These are phyloP conservation scores for Macrobrachium rosenbergii DNA, from an alignment of 1,140 invertebrate genomes.

Conservation along the genomic window DNA sequence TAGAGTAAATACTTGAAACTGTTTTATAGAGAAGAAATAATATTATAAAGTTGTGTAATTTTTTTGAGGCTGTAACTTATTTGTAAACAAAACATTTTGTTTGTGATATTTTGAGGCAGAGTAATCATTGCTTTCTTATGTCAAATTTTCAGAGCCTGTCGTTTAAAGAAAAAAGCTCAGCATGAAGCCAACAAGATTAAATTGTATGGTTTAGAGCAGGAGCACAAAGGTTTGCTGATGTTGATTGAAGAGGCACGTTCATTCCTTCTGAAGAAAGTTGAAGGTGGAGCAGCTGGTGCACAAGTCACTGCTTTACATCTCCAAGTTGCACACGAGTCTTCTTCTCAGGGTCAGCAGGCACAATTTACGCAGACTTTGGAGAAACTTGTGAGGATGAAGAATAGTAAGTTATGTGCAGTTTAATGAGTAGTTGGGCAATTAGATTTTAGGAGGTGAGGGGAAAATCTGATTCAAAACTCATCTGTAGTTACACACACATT, in stretches of 20 bases:
- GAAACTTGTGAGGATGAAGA: constrained; percentile 73
- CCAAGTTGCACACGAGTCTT: constrained; percentile 69
- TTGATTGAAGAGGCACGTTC: constrained; percentile 75
- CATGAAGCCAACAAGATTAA: constrained; percentile 97
- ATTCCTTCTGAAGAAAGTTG: constrained; percentile 59
- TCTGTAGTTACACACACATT: too few relatives aligned
- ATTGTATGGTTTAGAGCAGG: constrained; percentile 90
- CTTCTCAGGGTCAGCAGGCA: constrained; percentile 73
- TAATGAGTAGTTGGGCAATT: too few relatives aligned
- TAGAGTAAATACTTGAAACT: too few relatives aligned
- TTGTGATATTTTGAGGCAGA: background rate
- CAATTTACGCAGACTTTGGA: constrained; percentile 79
- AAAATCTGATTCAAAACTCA: too few relatives aligned
- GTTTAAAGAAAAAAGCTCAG: constrained; percentile 94
- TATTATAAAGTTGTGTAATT: background rate
- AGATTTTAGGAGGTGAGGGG: too few relatives aligned
- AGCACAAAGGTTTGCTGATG: constrained; percentile 84
- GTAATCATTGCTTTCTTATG: constrained; percentile 28
- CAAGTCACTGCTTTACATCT: background rate
- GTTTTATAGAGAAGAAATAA: background rate
- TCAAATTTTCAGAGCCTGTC: constrained; percentile 80
- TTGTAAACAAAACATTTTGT: background rate
- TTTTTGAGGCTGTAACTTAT: background rate
- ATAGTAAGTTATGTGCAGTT: constrained; percentile 72
- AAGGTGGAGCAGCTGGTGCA: constrained; percentile 64